A percentile compares a stretch with the other conserved stretches of the same genome.
These are phyloP conservation scores for Catalaphyllia jardinei DNA, from an alignment of 64 coral and sea anemone species.

Conservation along the genomic window DNA sequence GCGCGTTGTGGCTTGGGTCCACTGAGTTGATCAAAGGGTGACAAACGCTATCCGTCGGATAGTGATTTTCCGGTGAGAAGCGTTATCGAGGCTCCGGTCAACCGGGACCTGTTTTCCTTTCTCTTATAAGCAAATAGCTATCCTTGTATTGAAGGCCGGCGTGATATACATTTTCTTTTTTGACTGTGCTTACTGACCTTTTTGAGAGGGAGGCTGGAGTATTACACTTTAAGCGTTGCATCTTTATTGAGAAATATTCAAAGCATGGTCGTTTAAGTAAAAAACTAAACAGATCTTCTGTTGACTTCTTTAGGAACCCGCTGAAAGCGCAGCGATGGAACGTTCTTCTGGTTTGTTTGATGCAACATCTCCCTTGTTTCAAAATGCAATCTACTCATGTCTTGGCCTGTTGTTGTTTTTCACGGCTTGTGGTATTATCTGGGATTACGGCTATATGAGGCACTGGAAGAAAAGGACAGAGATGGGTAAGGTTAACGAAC, in stretches of 20 bases:
- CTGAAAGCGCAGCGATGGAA: constrained; percentile 82
- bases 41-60: too few species aligned
- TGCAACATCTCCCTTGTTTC: constrained; percentile 62
- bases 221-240: background rate
- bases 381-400: constrained; percentile 58
- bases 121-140: too few species aligned
- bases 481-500: constrained; percentile 48
- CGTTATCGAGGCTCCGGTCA: too few species aligned
- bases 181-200: too few species aligned
- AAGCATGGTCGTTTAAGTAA: background rate
- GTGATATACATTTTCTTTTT: too few species aligned
- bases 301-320: constrained; percentile 55
- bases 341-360: constrained; percentile 90
- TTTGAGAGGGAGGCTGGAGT: too few species aligned
- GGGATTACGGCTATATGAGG: constrained; percentile 97
- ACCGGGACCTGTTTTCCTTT: too few species aligned
- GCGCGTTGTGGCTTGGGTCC: too few species aligned
- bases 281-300: background rate
- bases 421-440: constrained; percentile 79
- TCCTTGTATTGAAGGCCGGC: too few species aligned
- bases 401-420: constrained; percentile 84
- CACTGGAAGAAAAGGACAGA: constrained; percentile 85
- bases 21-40: too few species aligned
- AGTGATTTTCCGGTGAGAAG: too few species aligned
- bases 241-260: background rate